Base-by-base conservation (phyloP, 1,140 invertebrate species). In the Pentalonia nigronervosa region DNA sequence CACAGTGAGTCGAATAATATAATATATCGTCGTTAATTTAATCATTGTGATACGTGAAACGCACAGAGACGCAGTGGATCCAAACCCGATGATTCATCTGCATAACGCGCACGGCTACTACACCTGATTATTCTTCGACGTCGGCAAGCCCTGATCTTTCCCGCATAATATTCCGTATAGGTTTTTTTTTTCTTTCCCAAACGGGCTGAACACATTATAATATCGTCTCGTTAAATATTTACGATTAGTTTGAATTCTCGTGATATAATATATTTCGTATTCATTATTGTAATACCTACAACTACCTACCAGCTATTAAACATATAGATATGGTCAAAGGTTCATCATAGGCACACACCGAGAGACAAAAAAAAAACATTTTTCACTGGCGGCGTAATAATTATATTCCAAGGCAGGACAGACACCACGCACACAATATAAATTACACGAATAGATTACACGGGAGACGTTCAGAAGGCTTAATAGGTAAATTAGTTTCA, bases 401-500 rank as follows among this genome's bases (percentile, higher is more conserved):
- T 91, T 48, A 81, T 81, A 92, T 92, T 83, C 67, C 76, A 30
- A 92, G 76, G 21, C 50, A 7, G 89, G 34, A 67, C n/a, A 34
- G n/a, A 1, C n/a, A 14, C 45, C 36, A n/a, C 41, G 67, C 20
- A 41, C 47, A 92, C 23, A 45, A 48, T 81, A 92, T 92, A 84
- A 92, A 92, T 81, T 92, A 83, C 76, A 21, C 67, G 41, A 76
- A 48, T 83, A 50, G 60, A 92, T 92, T 83, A 83, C 45, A 21
- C 67, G 41, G n/a, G 91, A 50, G 76, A 81, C 21, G 45, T 81
- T 48, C 48, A 17, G 91, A 81, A 92, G 23, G 91, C 47, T 92
- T 92, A 50, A 92, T 84, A 50, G 60, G 91, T 81, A 76, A 81
- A 92, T 92, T 92, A 92, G 91, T 92, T 92, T 92, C 91, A 92